Base-by-base conservation (phyloP, 2,113 vertebrate species). In the Megaleporinus macrocephalus region DNA sequence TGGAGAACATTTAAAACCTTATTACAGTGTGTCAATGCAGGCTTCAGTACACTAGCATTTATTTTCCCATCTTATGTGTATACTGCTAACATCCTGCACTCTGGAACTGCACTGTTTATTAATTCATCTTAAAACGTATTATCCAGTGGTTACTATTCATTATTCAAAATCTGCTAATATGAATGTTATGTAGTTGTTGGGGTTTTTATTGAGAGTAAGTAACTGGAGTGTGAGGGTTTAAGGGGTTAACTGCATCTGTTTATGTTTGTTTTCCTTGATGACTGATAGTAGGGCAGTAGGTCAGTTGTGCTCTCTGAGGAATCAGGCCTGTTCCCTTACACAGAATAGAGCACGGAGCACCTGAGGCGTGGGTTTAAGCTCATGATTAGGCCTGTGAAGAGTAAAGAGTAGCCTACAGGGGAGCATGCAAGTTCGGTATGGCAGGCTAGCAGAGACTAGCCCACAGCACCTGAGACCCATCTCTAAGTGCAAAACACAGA, bases 211-310 rank as follows among this genome's bases (percentile, higher is more conserved):
- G 1, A 18, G 16, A 16, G 49, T 18, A 5, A 18, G 13, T 15
- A 51, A 51, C 49, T 18, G 49, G 18, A 5, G 49, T 51, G 13
- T 49, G 47, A 11, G 47, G 47, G 13, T 1, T 49, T 51, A 16
- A 51, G 16, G 49, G 49, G 49, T 51, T 51, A 51, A 51, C 49
- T 62, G 3, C 26, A 26, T 62, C 5, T 62, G 59, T 62, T 3
- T 13, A 20, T 65, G 26, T 65, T 0, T 27, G 65, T 68, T 33
- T 36, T 68, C 33, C 20, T 68, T 68, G 49, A 29, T 66, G 30
- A 29, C 9, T 41, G 47, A 75, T 77, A 22, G 51, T 74, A 53
- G 51, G 73, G 44, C 47, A 82, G 63, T 82, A 76, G 80, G 63
- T 76, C 63, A 69, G 51, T 76, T 14, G 33, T 65, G 44, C 33